These are phyloP conservation scores for Miltochrista miniata DNA, from an alignment of 2,888 invertebrate genomes.

Conservation along the genomic window DNA sequence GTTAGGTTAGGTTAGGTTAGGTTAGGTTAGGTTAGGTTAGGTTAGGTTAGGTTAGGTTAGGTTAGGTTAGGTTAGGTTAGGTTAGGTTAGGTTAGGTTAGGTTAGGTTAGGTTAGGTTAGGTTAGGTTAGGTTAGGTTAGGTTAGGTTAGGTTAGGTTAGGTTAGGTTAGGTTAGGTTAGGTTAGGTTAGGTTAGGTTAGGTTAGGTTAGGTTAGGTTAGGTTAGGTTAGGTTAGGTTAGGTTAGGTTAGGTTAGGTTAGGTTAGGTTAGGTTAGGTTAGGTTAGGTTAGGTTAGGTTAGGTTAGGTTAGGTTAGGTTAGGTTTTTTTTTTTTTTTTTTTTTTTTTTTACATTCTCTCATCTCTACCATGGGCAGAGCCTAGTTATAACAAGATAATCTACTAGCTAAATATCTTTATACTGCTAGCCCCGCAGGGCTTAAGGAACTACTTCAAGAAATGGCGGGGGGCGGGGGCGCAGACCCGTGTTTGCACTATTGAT, in stretches of 20 bases:
- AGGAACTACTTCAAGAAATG: too few species aligned
- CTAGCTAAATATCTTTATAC: too few species aligned
- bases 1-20: not conserved
- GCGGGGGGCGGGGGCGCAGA: too few species aligned
- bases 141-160: constrained; percentile 22
- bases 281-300: constrained; percentile 34
- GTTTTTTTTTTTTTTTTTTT: too few species aligned
- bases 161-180: constrained; percentile 20
- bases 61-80: not conserved
- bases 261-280: constrained; percentile 32
- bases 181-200: constrained; percentile 18
- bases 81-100: not conserved
- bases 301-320: constrained; percentile 22
- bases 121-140: not conserved
- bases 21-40: not conserved
- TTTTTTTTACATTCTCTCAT: too few species aligned
- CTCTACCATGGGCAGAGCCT: too few species aligned
- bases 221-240: constrained; percentile 18
- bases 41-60: not conserved
- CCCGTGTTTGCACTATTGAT: too few species aligned
- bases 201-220: constrained; percentile 17
- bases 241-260: constrained; percentile 28
- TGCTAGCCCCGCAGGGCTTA: too few species aligned
- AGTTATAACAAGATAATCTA: too few species aligned
- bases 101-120: not conserved